Evolutionary conservation across 2,113 vertebrate genomes (phyloP).

Genomic region (Haemorhous mexicanus): DNA sequence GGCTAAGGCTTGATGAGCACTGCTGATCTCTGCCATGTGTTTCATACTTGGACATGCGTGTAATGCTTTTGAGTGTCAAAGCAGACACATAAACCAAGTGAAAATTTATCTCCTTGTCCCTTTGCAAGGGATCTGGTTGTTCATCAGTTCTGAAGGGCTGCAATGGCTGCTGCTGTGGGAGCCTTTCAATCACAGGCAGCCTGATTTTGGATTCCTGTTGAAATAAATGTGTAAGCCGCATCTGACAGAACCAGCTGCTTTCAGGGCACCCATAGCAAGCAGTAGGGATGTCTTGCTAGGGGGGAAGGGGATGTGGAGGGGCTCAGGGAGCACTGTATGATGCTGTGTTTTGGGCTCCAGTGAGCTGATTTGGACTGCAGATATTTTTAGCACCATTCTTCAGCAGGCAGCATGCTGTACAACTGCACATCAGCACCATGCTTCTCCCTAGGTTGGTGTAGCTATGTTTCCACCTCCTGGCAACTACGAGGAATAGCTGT

Average conservation of each 20-base stretch:
- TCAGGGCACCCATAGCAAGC: not conserved
- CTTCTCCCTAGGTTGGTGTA: not conserved
- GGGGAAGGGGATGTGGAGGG: not conserved
- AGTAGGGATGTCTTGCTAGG: not conserved
- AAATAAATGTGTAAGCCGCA: not conserved
- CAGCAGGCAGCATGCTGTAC: not conserved
- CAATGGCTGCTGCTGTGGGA: not conserved
- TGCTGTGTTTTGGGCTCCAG: not conserved
- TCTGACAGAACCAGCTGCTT: not conserved
- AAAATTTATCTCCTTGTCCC: not conserved
- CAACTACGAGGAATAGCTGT: not conserved
- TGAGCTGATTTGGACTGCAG: not conserved
- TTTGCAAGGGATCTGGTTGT: not conserved
- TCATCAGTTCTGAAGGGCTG: not conserved
- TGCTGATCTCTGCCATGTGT: not conserved
- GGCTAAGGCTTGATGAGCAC: not conserved
- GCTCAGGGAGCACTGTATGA: not conserved
- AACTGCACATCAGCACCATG: not conserved
- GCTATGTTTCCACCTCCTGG: conserved; percentile 60
- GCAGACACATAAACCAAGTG: not conserved
- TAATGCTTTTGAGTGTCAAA: not conserved
- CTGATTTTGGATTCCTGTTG: not conserved
- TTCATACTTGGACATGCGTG: not conserved
- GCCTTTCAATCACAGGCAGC: not conserved
- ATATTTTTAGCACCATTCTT: conserved; percentile 4